A percentile compares a stretch with the other conserved stretches of the same genome.
Conservation (phyloP, 1,140 invertebrate species). For the Drosophila arizonae region DNA sequence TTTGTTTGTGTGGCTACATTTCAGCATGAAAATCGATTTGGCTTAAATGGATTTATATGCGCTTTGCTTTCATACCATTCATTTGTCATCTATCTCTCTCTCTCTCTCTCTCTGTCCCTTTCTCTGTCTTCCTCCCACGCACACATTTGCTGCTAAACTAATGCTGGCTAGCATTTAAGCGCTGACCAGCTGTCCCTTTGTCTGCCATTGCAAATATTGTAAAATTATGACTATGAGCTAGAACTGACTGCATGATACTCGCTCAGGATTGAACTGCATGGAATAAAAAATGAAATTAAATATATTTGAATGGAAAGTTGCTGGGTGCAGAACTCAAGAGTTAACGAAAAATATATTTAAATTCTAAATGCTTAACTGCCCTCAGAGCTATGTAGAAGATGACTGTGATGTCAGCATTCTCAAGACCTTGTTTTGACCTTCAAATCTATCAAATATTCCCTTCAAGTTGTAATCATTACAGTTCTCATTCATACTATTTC, state of each 20-base stretch:
- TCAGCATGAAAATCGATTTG: slow-evolving; percentile 29
- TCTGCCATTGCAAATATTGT: slow-evolving; percentile 21
- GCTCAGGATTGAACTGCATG: neutral
- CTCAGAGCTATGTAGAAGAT: too few relatives aligned
- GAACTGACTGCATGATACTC: too few relatives aligned
- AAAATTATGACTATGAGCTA: slow-evolving; percentile 17
- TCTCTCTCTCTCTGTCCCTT: neutral
- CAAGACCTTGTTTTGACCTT: too few relatives aligned
- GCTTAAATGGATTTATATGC: slow-evolving; percentile 19
- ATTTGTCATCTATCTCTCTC: neutral
- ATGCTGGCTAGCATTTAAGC: slow-evolving; percentile 5
- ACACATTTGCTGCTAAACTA: neutral
- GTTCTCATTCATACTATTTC: too few relatives aligned
- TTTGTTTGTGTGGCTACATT: slow-evolving; percentile 12
- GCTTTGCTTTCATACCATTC: neutral
- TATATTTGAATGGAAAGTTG: too few relatives aligned
- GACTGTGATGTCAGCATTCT: too few relatives aligned
- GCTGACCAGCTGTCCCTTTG: slow-evolving; percentile 24
- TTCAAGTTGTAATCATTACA: too few relatives aligned
- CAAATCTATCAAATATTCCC: too few relatives aligned
- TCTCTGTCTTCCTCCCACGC: neutral
- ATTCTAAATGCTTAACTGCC: too few relatives aligned
- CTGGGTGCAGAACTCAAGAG: too few relatives aligned
- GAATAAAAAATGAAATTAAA: slow-evolving; percentile 24
- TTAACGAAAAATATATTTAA: too few relatives aligned